Conservation (phyloP, 2,113 vertebrate species). For the human region GRCh38 chrX:91810501-91811000, state of each 20-base stretch:
- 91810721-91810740: neutral
- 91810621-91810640: neutral
- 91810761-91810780: neutral
- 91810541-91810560: constrained; percentile 29
- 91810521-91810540: neutral
- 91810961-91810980: neutral
- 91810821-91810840: neutral
- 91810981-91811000: neutral
- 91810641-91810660: neutral
- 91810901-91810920: neutral
- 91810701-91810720: neutral
- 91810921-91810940: neutral
- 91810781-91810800: neutral
- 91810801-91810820: neutral
- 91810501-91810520: neutral
- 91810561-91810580: constrained; percentile 27
- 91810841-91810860: neutral
- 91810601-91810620: constrained; percentile 30
- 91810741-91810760: neutral
- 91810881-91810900: neutral
- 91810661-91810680: neutral
- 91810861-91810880: neutral
- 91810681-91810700: neutral
- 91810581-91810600: neutral
- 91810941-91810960: neutral